Base-by-base conservation (phyloP, 2,113 vertebrate genomes). In the Gila orcuttii region DNA sequence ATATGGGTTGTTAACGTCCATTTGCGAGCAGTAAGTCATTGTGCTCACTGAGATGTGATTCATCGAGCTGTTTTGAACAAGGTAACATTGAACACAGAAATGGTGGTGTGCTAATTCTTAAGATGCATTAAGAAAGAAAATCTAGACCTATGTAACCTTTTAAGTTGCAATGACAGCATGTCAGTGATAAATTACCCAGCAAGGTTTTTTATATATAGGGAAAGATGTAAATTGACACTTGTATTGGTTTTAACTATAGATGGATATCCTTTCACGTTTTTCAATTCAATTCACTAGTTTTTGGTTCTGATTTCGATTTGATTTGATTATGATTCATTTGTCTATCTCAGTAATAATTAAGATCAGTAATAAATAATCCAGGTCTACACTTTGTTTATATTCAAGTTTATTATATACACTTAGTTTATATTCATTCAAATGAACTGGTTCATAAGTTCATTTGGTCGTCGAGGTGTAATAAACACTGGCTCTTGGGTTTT, bases 41-140 rank as follows among this genome's bases (percentile, higher is more conserved):
- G 47, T 82, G 15, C 80, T n/a, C 39, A 31, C 42, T 45, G 60
- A 81, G 79, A 50, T 3, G 31, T 83, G 81, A 83, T 83, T 73
- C 64, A 83, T 73, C 12, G 2, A 25, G 31, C 81, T 83, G 21
- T 39, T 42, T 33, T 79, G 31, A 33, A 55, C 50, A 73, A 55
- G 80, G 80, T 69, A 68, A 73, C 64, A 59, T 73, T 71, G 50
- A 57, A 6, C 47, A 73, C 23, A 73, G 21, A 23, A 33, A 36
- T 83, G 17, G 28, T 71, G 19, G 64, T 6, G 47, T 73, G 10
- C 66, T 33, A 25, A 80, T 17, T 64, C 23, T 47, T 66, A 31
- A 82, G 17, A 28, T 31, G 39, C 7, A 28, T 28, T 45, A 11
- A 19, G 6, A 66, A 79, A 71, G 11, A 76, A 50, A 52, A 11